Base-by-base conservation (phyloP, 2,888 invertebrate species). In the Acanthacorydalis orientalis region DNA sequence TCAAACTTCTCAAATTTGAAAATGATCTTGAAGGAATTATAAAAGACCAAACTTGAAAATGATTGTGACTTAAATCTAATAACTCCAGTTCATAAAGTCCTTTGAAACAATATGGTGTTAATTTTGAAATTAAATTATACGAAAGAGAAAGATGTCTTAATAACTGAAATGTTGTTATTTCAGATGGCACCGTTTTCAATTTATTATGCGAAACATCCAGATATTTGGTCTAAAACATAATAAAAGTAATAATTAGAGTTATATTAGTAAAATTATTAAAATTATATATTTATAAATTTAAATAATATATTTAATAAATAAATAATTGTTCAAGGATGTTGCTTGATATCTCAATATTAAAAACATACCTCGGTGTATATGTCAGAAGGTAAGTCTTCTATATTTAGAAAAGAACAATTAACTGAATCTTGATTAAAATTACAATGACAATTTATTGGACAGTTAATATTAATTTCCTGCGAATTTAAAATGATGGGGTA, bases 191-290 rank as follows among this genome's bases (percentile, higher is more conserved):
- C 8, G 64, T 61, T 3, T 58, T 57, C 50, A 84, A 74, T 40
- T 68, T 62, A 59, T 84, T 84, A 54, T 70, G 69, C 0, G 80
- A 77, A 42, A 84, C 59, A 53, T 80, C 72, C 55, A 84, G 57
- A 11, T 72, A 69, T 57, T 77, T 72, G 34, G 78, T 75, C 79
- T 80, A 67, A 55, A 69, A 70, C n/a, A n/a, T n/a, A n/a, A n/a
- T n/a, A n/a, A n/a, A n/a, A n/a, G n/a, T n/a, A n/a, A n/a, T n/a
- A n/a, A n/a, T n/a, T n/a, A n/a, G n/a, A n/a, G n/a, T n/a, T n/a
- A n/a, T n/a, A n/a, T n/a, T n/a, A n/a, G n/a, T n/a, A n/a, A n/a
- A n/a, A n/a, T n/a, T n/a, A n/a, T n/a, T n/a, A n/a, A n/a, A n/a
- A n/a, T n/a, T n/a, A n/a, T n/a, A n/a, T n/a, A n/a, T n/a, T n/a